Percentiles rank a stretch among this genome's conserved stretches.
Evolutionary conservation across 1,140 invertebrate species (phyloP).

Genomic region (Periplaneta americana): DNA sequence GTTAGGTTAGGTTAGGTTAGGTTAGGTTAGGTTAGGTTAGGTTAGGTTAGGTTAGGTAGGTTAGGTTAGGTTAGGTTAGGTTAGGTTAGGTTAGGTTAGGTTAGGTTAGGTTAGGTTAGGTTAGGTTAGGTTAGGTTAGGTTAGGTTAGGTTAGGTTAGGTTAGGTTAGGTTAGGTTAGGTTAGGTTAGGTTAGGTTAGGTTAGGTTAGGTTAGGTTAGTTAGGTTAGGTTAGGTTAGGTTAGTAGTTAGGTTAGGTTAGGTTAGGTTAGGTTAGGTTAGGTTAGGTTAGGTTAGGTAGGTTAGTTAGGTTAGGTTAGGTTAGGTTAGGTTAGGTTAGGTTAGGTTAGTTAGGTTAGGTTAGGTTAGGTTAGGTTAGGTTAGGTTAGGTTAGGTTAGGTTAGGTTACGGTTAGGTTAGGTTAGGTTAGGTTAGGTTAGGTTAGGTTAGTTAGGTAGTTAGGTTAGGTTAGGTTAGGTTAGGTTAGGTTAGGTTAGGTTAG

Average conservation of each 20-base stretch:
- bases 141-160: slow-evolving; percentile 24
- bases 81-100: too few species aligned
- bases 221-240: slow-evolving; percentile 21
- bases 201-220: slow-evolving; percentile 26
- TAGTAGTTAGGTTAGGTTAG: slow-evolving; percentile 22
- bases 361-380: background rate
- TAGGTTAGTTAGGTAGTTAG: slow-evolving; percentile 19
- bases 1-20: too few species aligned
- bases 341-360: slow-evolving; percentile 14
- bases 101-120: slow-evolving; percentile 1
- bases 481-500: too few species aligned
- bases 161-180: slow-evolving; percentile 26
- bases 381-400: slow-evolving; percentile 16
- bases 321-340: slow-evolving; percentile 11
- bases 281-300: slow-evolving; percentile 22
- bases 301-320: slow-evolving; percentile 8
- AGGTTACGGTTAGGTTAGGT: slow-evolving; percentile 22
- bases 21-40: too few species aligned
- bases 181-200: slow-evolving; percentile 24
- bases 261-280: slow-evolving; percentile 18
- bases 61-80: too few species aligned
- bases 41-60: too few species aligned
- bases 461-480: too few species aligned
- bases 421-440: slow-evolving; percentile 14
- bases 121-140: slow-evolving; percentile 11